Conservation (phyloP, 2,888 invertebrate genomes). For the Tupiocoris notatus region DNA sequence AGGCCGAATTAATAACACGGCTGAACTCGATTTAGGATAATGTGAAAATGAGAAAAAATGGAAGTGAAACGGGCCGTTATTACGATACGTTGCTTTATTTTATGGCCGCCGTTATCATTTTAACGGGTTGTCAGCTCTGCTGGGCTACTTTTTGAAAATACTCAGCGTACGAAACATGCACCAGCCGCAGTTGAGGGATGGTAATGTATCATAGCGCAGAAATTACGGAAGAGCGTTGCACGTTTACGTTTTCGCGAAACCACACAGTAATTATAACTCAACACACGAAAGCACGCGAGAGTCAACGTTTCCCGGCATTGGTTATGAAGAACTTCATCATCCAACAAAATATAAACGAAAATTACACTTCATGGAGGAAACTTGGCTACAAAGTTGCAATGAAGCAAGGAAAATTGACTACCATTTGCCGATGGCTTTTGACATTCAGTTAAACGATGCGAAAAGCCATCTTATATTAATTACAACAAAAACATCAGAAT, state of each 20-base stretch:
- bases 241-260: not conserved
- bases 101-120: conserved; percentile 13
- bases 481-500: too few species aligned
- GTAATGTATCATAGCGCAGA: not conserved
- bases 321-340: not conserved
- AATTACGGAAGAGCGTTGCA: not conserved
- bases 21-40: conserved; percentile 29
- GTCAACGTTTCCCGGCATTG: too few species aligned
- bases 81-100: conserved; percentile 20
- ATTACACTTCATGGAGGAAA: not conserved
- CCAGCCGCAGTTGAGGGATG: not conserved
- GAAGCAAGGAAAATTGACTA: too few species aligned
- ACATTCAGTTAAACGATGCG: too few species aligned
- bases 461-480: too few species aligned
- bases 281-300: not conserved
- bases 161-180: not conserved
- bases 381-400: too few species aligned
- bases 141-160: not conserved
- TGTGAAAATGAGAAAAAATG: conserved; percentile 11
- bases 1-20: conserved; percentile 3
- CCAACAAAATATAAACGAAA: not conserved
- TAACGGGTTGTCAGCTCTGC: conserved; percentile 13
- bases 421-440: too few species aligned
- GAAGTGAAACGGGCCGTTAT: conserved; percentile 3
- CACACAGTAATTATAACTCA: not conserved